These are phyloP conservation scores for Stomatorhinus walkeri DNA, from an alignment of 2,797 vertebrate species.

Conservation along the genomic window DNA sequence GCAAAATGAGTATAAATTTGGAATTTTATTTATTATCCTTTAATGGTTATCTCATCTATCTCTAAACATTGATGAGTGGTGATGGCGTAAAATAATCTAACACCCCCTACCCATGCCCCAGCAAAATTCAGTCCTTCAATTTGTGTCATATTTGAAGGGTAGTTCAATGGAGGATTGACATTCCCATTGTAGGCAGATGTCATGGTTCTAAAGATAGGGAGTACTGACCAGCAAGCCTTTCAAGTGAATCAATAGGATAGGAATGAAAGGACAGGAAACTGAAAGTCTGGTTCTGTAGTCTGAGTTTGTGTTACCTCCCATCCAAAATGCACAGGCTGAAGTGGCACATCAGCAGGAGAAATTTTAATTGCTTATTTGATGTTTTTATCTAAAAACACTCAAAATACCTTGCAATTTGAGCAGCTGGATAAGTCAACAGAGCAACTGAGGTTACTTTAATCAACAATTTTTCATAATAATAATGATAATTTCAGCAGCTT, in stretches of 20 bases:
- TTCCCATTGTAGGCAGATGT: background rate
- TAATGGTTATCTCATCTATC: background rate
- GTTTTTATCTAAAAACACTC: background rate
- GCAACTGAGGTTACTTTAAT: background rate
- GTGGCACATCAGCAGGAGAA: background rate
- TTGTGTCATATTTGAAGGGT: constrained; percentile 44
- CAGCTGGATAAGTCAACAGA: background rate
- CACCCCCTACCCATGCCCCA: background rate
- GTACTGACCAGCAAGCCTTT: background rate
- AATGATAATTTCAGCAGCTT: background rate
- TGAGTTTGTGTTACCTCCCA: background rate
- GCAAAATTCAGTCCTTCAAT: background rate
- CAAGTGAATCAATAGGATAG: background rate
- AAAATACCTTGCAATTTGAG: background rate
- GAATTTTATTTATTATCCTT: constrained; percentile 3
- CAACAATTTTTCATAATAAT: background rate
- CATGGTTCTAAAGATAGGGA: background rate
- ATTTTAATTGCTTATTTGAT: background rate
- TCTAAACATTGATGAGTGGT: background rate
- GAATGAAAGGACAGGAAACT: background rate
- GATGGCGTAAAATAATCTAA: background rate
- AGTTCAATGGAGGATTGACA: constrained; percentile 46
- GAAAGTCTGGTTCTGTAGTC: background rate
- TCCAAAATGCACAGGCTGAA: background rate
- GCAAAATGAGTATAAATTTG: background rate